Evolutionary conservation across 2,797 vertebrate species (phyloP).

Genomic region (Syngnathus rostellatus): DNA sequence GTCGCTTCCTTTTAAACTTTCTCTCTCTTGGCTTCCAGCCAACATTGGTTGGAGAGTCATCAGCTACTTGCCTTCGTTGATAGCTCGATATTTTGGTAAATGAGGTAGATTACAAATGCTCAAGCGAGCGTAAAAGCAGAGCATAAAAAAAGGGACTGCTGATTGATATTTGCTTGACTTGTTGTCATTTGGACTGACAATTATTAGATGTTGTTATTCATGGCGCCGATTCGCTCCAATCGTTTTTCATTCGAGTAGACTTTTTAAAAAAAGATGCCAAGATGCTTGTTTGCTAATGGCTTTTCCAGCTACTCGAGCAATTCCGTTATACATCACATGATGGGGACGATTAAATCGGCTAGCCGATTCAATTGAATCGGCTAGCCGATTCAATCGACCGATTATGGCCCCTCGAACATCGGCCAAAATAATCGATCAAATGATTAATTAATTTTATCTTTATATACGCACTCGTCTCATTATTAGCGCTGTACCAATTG

Average conservation of each 20-base stretch:
- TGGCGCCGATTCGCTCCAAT: background rate
- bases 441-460: too few relatives aligned
- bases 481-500: background rate
- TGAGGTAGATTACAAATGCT: background rate
- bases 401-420: too few relatives aligned
- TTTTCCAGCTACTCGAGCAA: background rate
- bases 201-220: conserved; percentile 2
- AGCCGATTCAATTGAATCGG: too few relatives aligned
- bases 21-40: background rate
- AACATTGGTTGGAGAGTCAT: background rate
- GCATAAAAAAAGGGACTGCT: background rate
- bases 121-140: background rate
- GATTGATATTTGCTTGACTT: background rate
- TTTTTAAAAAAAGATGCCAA: background rate
- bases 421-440: too few relatives aligned
- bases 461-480: background rate
- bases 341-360: too few relatives aligned
- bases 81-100: background rate
- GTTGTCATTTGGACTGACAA: background rate
- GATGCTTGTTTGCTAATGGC: background rate
- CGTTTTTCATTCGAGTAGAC: background rate
- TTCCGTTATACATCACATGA: background rate
- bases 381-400: too few relatives aligned
- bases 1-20: conserved; percentile 16
- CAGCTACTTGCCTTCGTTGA: background rate